Conservation (phyloP, 2,888 invertebrate species). For the Spodoptera exigua region DNA sequence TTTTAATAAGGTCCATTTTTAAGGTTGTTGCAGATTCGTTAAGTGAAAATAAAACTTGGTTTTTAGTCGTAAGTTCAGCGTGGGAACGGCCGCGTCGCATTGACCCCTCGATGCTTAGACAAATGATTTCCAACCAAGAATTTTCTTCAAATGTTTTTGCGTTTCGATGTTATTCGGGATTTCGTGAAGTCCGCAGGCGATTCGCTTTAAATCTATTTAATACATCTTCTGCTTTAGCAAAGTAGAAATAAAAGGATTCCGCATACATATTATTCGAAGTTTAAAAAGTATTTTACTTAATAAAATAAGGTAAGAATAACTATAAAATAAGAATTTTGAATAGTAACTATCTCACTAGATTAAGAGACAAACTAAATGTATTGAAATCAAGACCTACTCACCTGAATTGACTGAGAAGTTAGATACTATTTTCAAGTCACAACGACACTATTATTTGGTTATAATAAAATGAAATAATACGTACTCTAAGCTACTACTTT, state of each 20-base stretch:
- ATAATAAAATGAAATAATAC: no score
- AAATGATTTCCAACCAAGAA: slow-evolving; percentile 82
- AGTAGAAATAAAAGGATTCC: not conserved
- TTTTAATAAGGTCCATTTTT: slow-evolving; percentile 58
- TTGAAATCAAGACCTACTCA: no score
- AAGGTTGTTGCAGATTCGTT: slow-evolving; percentile 10
- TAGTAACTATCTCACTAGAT: no score
- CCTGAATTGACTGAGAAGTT: no score
- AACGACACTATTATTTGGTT: no score
- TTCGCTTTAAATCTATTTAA: slow-evolving; percentile 25
- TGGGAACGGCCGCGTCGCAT: slow-evolving; percentile 84
- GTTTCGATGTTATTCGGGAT: slow-evolving; percentile 46
- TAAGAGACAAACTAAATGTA: no score
- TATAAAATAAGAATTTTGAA: no score
- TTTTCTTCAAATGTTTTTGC: slow-evolving; percentile 79
- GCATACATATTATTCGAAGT: not conserved
- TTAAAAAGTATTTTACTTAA: not conserved
- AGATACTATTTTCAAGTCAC: no score
- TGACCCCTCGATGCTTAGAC: slow-evolving; percentile 85
- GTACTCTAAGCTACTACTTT: no score
- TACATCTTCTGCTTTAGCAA: slow-evolving; percentile 6
- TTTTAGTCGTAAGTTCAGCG: slow-evolving; percentile 74
- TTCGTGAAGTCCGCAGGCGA: slow-evolving; percentile 38
- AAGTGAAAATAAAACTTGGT: slow-evolving; percentile 51
- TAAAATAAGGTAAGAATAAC: no score